Conservation (phyloP, 2,888 invertebrate genomes). For the Yponomeuta sedellus region DNA sequence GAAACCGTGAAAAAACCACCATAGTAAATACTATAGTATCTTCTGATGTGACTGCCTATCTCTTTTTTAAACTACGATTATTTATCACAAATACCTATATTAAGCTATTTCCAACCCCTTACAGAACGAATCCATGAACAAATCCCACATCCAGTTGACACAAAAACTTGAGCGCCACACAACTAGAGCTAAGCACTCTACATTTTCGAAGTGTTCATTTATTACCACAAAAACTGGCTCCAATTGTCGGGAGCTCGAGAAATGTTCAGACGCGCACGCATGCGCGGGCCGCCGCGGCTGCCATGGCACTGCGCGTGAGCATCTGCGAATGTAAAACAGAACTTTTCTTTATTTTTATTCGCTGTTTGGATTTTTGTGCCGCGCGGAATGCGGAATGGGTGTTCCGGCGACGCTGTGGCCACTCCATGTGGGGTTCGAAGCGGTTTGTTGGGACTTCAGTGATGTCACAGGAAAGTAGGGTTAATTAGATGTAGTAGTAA, state of each 20-base stretch:
- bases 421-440: background rate
- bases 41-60: no score
- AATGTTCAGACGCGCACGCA: constrained; percentile 30
- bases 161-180: no score
- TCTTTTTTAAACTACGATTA: no score
- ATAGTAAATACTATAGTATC: no score
- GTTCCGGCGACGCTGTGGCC: background rate
- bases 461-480: background rate
- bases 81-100: no score
- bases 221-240: background rate
- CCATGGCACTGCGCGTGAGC: constrained; percentile 19
- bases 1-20: no score
- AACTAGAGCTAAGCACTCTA: no score
- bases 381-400: constrained; percentile 14
- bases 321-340: constrained; percentile 33
- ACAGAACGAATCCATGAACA: no score
- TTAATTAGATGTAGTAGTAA: no score
- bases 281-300: constrained; percentile 25
- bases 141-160: no score
- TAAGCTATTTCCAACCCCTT: no score
- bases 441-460: background rate
- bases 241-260: constrained; percentile 8
- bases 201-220: background rate
- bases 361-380: constrained; percentile 11
- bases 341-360: constrained; percentile 30